Percentiles rank a stretch among this genome's conserved stretches.
phyloP scores from a whole-genome alignment of 2,888 invertebrate genomes.

The Caenorhabditis japonica region DNA sequence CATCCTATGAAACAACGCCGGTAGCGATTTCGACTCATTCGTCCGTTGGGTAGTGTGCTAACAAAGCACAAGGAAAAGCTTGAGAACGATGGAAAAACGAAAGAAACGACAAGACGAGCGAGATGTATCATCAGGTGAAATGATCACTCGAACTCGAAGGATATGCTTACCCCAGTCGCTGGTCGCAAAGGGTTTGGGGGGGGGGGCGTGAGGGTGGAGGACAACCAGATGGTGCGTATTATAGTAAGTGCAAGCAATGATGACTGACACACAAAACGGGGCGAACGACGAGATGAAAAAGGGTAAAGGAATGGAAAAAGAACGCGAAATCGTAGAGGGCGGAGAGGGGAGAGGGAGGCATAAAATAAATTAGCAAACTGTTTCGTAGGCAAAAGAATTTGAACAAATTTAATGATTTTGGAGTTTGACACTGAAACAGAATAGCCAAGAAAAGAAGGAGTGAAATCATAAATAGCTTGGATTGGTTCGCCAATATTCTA shows the following conservation, averaged over 20 bases:
- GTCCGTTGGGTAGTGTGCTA: too few species aligned
- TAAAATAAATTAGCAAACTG: conserved; percentile 49
- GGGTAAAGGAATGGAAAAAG: conserved; percentile 42
- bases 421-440: too few species aligned
- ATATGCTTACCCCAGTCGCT: too few species aligned
- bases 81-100: too few species aligned
- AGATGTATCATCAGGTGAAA: too few species aligned
- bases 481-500: conserved; percentile 14
- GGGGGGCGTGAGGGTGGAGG: conserved; percentile 24
- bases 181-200: too few species aligned
- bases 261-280: conserved; percentile 50
- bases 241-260: conserved; percentile 54
- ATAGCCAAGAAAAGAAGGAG: conserved; percentile 2
- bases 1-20: too few species aligned
- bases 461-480: conserved; percentile 7
- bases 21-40: too few species aligned
- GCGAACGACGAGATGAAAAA: conserved; percentile 44
- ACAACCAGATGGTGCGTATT: conserved; percentile 52
- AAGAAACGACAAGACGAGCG: too few species aligned
- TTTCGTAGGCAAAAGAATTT: too few species aligned
- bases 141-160: too few species aligned
- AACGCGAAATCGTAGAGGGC: conserved; percentile 46
- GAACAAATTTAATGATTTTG: too few species aligned
- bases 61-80: conserved; percentile 51
- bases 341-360: conserved; percentile 39